Conservation (phyloP, 2,797 vertebrate genomes). For the Clarias platycephalus region DNA sequence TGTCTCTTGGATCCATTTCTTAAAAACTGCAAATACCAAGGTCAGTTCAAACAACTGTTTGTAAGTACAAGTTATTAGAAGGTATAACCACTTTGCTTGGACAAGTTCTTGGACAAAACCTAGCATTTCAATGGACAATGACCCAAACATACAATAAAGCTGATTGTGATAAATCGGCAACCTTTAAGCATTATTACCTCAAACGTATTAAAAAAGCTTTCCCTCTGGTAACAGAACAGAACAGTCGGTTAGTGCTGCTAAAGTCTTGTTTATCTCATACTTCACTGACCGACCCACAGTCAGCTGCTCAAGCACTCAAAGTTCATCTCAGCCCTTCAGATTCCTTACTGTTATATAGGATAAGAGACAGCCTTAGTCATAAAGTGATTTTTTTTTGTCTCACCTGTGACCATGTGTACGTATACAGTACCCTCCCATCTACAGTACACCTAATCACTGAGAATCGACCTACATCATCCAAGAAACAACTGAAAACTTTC, state of each 20-base stretch:
- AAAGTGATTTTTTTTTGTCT: conserved; percentile 38
- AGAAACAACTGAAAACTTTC: neutral
- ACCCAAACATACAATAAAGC: too few species aligned
- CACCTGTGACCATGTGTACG: conserved; percentile 30
- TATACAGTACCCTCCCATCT: neutral
- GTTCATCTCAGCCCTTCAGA: conserved; percentile 31
- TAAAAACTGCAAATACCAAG: too few species aligned
- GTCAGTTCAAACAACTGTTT: too few species aligned
- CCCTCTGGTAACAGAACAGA: neutral
- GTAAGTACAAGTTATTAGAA: too few species aligned
- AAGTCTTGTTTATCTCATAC: conserved; percentile 33
- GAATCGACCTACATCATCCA: neutral
- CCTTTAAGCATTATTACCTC: too few species aligned
- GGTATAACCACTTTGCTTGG: too few species aligned
- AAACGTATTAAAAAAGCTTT: neutral
- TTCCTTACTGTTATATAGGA: neutral
- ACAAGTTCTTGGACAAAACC: too few species aligned
- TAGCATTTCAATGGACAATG: too few species aligned
- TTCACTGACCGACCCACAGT: conserved; percentile 22
- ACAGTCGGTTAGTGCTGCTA: conserved; percentile 9
- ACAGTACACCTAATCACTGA: neutral
- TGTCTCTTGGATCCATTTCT: too few species aligned
- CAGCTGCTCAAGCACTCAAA: conserved; percentile 23
- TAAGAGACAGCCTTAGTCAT: neutral
- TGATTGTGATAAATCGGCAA: too few species aligned